Evolutionary conservation across 1,140 invertebrate species (phyloP).

Genomic region (Drosophila lowei): DNA sequence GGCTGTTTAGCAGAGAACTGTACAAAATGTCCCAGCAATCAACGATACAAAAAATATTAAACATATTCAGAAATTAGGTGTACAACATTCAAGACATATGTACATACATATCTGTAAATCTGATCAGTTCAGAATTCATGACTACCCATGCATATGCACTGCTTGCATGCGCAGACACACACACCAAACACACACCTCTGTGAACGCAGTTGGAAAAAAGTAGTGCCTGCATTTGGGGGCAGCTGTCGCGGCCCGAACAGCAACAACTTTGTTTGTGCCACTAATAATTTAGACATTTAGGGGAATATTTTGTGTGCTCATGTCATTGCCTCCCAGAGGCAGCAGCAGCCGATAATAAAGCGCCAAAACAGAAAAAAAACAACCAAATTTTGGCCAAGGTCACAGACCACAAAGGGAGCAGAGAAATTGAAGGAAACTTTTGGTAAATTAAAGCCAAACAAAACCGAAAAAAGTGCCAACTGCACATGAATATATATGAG

Average conservation of each 20-base stretch:
- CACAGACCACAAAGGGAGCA: too few species aligned
- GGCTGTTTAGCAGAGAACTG: too few species aligned
- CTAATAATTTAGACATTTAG: conserved; percentile 69
- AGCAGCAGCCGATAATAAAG: conserved; percentile 34
- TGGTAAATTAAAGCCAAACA: conserved; percentile 51
- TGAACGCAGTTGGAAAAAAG: conserved; percentile 6
- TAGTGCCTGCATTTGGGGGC: conserved; percentile 19
- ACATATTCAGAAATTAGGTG: too few species aligned
- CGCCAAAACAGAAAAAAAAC: neutral
- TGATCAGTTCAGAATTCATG: neutral
- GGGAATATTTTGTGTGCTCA: conserved; percentile 21
- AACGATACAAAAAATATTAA: too few species aligned
- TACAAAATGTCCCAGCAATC: too few species aligned
- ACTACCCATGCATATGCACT: neutral
- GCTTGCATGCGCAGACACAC: neutral
- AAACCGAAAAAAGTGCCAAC: conserved; percentile 36
- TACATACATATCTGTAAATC: too few species aligned
- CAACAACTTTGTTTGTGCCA: conserved; percentile 46
- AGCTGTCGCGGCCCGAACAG: conserved; percentile 21
- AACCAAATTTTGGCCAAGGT: neutral
- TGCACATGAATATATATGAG: conserved; percentile 68
- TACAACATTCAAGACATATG: too few species aligned
- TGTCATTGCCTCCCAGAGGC: conserved; percentile 9
- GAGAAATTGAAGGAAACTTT: conserved; percentile 21
- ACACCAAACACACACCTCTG: neutral